Percentiles rank a stretch among this genome's conserved stretches.
Conservation (phyloP, 2,113 vertebrate genomes). For the Accipiter cooperii region DNA sequence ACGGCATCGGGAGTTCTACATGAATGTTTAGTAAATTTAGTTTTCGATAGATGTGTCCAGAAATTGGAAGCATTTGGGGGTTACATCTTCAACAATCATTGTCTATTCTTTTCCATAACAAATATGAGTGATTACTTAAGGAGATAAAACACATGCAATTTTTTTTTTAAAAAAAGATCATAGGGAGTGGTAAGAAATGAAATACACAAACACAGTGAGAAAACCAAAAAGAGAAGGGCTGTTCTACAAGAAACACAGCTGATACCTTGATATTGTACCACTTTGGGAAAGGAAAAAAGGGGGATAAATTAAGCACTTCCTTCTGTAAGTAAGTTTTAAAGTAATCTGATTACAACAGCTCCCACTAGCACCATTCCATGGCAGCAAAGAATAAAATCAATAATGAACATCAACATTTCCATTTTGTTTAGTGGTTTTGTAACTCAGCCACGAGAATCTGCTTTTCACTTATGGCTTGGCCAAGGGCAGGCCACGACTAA, state of each 20-base stretch:
- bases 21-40: background rate
- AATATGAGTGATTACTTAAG: background rate
- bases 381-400: slow-evolving; percentile 21
- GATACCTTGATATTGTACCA: background rate
- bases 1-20: background rate
- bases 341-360: slow-evolving; percentile 1
- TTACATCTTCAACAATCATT: background rate
- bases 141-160: background rate
- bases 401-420: background rate
- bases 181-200: background rate
- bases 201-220: background rate
- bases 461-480: background rate
- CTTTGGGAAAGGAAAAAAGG: background rate
- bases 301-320: background rate
- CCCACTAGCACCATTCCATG: slow-evolving; percentile 17
- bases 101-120: background rate
- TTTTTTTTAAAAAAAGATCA: background rate
- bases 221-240: background rate
- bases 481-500: background rate
- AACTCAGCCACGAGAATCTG: background rate
- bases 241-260: background rate
- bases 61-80: background rate
- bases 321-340: slow-evolving; percentile 13
- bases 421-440: background rate
- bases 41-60: background rate